phyloP scores from a whole-genome alignment of 2,888 invertebrate species.

The Cantharis rufa region DNA sequence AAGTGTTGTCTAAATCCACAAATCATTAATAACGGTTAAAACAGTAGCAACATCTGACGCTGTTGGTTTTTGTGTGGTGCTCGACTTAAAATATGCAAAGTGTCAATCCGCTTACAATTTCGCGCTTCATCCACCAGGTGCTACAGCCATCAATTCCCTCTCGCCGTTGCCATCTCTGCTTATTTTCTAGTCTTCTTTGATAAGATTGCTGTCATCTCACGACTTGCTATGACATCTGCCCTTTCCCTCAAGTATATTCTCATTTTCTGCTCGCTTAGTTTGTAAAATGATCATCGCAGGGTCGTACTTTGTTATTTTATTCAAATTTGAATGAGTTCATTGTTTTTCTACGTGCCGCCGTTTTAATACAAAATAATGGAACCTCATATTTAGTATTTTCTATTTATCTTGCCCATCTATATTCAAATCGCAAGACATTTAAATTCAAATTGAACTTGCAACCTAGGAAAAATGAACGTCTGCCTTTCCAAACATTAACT shows the following conservation, averaged over 20 bases:
- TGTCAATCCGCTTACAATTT: conserved; percentile 35
- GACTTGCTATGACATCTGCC: conserved; percentile 37
- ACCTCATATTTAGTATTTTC: background rate
- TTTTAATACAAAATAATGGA: background rate
- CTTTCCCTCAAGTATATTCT: conserved; percentile 37
- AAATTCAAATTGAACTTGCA: background rate
- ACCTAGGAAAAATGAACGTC: background rate
- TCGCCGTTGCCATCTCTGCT: conserved; percentile 11
- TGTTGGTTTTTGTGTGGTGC: conserved; percentile 7
- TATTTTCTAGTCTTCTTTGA: conserved; percentile 21
- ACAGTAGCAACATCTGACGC: conserved; percentile 25
- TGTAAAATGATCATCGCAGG: conserved; percentile 29
- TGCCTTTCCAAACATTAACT: background rate
- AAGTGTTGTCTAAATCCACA: conserved; percentile 25
- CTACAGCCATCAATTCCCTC: conserved; percentile 30
- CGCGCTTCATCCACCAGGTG: conserved; percentile 39
- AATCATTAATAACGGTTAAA: conserved; percentile 26
- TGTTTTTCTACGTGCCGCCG: background rate
- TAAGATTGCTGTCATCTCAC: conserved; percentile 36
- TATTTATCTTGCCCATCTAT: background rate
- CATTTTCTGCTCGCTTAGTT: conserved; percentile 37
- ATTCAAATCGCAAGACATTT: background rate
- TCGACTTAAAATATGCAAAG: conserved; percentile 36
- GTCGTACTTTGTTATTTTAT: conserved; percentile 27
- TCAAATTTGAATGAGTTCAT: conserved; percentile 10